These are phyloP conservation scores for Coregonus sp. DNA, from an alignment of 2,797 vertebrate genomes.

Conservation along the genomic window DNA sequence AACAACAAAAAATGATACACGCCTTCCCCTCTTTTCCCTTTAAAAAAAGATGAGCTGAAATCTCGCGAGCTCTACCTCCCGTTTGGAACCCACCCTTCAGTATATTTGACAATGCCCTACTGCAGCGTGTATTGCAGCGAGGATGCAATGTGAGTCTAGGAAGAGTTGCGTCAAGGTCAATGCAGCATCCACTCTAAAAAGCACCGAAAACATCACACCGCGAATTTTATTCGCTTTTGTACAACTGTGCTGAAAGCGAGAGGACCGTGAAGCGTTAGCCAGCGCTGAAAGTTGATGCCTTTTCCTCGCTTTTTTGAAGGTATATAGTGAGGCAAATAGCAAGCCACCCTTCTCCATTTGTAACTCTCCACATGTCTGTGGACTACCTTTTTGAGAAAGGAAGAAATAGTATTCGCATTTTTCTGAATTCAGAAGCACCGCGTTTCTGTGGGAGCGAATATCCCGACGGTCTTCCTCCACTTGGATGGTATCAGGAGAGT, in stretches of 20 bases:
- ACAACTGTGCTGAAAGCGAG: not conserved
- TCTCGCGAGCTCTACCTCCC: slow-evolving; percentile 47
- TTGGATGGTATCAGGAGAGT: slow-evolving; percentile 9
- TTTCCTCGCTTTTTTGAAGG: slow-evolving; percentile 12
- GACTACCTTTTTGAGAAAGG: slow-evolving; percentile 22
- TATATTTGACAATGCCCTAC: slow-evolving; percentile 31
- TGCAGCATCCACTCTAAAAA: slow-evolving; percentile 44
- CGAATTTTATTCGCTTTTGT: slow-evolving; percentile 1
- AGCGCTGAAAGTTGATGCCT: slow-evolving; percentile 21
- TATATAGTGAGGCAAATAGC: slow-evolving; percentile 46
- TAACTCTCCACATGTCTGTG: slow-evolving; percentile 34
- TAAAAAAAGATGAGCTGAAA: slow-evolving; percentile 1
- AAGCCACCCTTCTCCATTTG: slow-evolving; percentile 41
- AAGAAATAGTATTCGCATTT: slow-evolving; percentile 27
- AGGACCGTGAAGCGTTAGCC: not conserved
- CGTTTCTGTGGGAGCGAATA: slow-evolving; percentile 22
- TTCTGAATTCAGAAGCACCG: slow-evolving; percentile 23
- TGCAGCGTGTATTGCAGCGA: slow-evolving; percentile 54
- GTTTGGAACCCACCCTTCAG: slow-evolving; percentile 17
- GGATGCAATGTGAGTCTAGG: slow-evolving; percentile 32
- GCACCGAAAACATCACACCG: not conserved
- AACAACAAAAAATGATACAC: slow-evolving; percentile 12
- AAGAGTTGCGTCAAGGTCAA: slow-evolving; percentile 57
- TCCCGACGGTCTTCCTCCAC: slow-evolving; percentile 17
- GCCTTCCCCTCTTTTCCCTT: not conserved